Evolutionary conservation across 1,140 invertebrate species (phyloP), one percentile per base, ranked within the genome.

Genomic region (Drosophila pachea): DNA sequence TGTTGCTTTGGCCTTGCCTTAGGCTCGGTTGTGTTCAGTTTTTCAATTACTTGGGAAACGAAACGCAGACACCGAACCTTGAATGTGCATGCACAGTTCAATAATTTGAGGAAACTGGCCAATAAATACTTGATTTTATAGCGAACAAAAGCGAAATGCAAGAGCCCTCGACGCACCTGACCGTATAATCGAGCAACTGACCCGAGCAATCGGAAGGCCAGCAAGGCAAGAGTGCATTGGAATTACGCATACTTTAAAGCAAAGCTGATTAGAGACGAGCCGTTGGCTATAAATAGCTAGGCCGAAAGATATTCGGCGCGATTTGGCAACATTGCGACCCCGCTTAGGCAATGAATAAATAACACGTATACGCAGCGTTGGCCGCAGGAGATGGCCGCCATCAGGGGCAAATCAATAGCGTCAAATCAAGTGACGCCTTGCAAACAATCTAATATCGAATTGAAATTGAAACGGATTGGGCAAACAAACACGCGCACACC

Each of bases 371-470:
- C 8, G 45, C 45, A 40, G 11, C 31, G 47, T 38, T 6, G 50
- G 32, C 22, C 31, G n/a, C 40, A 45, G 40, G 22, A 33, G 29
- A 56, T 36, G 31, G 29, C 16, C 16, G 32, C 5, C 47, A 38
- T 43, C 38, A 43, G 47, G 7, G 9, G 29, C 38, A 49, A 76
- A 79, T 78, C 72, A 74, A 76, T 71, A 43, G 70, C 36, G 47
- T 32, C n/a, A 33, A 45, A 56, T 42, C 60, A 59, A 68, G 60
- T 60, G 62, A 38, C 58, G 59, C 48, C 58, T 58, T 42, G 54
- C 12, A 62, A 66, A 66, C 59, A 78, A 86, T 76, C 76, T 68
- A 71, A 68, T 66, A 79, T 79, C 56, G 64, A 86, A 76, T 68
- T 73, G 68, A 83, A 76, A 86, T 71, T 76, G 76, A 84, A 64